Evolutionary conservation across 2,888 invertebrate species (phyloP).

Genomic region (Leucophenga montana): DNA sequence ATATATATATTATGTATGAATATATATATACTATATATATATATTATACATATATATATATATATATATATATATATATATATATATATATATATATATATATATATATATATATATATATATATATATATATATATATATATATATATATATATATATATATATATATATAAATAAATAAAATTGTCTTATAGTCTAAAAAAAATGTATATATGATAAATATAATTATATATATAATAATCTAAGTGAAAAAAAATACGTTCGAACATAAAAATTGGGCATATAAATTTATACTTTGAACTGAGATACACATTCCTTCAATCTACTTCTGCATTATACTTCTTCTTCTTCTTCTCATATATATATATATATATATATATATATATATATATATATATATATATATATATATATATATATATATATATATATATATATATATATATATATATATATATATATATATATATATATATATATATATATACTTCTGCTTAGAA

Average conservation of each 20-base stretch:
- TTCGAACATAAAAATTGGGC: conserved; percentile 20
- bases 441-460: too few species aligned
- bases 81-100: conserved; percentile 19
- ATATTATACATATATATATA: conserved; percentile 16
- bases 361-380: too few species aligned
- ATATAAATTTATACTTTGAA: conserved; percentile 34
- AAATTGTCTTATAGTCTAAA: conserved; percentile 24
- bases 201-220: conserved; percentile 35
- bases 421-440: too few species aligned
- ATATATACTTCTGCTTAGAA: conserved; percentile 36
- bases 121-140: too few species aligned
- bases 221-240: conserved; percentile 27
- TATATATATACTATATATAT: conserved; percentile 15
- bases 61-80: conserved; percentile 12
- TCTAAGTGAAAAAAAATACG: neutral
- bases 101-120: conserved; percentile 18
- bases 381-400: too few species aligned
- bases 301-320: conserved; percentile 37
- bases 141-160: neutral
- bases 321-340: too few species aligned
- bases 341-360: too few species aligned
- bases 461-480: too few species aligned
- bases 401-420: too few species aligned
- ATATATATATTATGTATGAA: conserved; percentile 7
- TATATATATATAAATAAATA: conserved; percentile 20